A percentile compares a stretch with the other conserved stretches of the same genome.
Evolutionary conservation across 2,113 vertebrate genomes (phyloP).

Genomic region (Himantopus leucocephalus): DNA sequence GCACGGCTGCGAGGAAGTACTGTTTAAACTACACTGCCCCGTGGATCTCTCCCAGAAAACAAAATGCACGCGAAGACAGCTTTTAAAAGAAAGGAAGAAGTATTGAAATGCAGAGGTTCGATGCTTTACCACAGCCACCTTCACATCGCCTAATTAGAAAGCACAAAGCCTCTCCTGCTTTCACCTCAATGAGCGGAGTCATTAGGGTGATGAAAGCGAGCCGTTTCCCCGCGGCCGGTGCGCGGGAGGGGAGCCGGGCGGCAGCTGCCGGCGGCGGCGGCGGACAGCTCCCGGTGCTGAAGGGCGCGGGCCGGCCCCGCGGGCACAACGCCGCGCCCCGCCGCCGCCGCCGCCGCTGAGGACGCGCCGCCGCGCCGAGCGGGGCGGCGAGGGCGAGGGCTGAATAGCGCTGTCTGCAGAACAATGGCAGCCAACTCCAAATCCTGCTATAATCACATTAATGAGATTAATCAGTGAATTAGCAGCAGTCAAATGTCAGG

Average conservation of each 20-base stretch:
- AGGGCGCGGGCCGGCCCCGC: conserved; percentile 18
- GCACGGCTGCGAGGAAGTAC: background rate
- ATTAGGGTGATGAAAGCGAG: conserved; percentile 40
- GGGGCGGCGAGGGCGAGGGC: conserved; percentile 59
- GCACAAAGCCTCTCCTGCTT: background rate
- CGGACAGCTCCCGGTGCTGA: conserved; percentile 87
- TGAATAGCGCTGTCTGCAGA: conserved; percentile 72
- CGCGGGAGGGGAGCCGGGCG: conserved; percentile 37
- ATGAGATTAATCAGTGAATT: conserved; percentile 92
- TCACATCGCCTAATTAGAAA: background rate
- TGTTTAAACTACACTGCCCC: background rate
- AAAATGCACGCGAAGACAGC: background rate
- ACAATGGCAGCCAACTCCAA: conserved; percentile 83
- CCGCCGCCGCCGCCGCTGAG: conserved; percentile 53
- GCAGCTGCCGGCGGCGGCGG: conserved; percentile 60
- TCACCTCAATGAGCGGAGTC: background rate
- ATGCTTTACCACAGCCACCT: background rate
- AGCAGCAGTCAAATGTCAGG: conserved; percentile 87
- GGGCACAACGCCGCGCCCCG: conserved; percentile 51
- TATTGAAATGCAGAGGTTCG: background rate
- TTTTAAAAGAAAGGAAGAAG: background rate
- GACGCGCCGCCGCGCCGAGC: conserved; percentile 47
- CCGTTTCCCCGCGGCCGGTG: conserved; percentile 32
- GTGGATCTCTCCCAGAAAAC: background rate
- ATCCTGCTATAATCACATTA: conserved; percentile 86